Percentiles rank a stretch among this genome's conserved stretches.
Conservation (phyloP, 2,113 vertebrate genomes). For the Hystrix cristata region DNA sequence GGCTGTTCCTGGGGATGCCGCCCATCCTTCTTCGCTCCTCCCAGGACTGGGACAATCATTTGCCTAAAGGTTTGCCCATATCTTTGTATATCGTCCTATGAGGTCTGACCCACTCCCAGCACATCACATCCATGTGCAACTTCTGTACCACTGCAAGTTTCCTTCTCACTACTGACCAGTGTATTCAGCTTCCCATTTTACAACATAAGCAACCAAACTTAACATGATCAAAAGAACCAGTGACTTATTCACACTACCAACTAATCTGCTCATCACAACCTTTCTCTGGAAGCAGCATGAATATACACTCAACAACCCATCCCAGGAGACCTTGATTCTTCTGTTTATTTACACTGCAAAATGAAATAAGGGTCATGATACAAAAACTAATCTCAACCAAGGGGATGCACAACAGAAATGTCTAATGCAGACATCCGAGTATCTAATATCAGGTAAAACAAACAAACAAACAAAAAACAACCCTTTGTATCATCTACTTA, state of each 20-base stretch:
- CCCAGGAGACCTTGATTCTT: not conserved
- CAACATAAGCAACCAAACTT: not conserved
- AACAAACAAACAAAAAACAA: not conserved
- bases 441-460: conserved; percentile 52
- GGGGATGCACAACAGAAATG: conserved; percentile 57
- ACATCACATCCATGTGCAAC: not conserved
- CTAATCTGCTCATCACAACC: not conserved
- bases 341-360: not conserved
- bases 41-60: not conserved
- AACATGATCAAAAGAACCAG: not conserved
- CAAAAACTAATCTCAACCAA: conserved; percentile 7
- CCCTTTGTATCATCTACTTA: not conserved
- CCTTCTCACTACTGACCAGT: not conserved
- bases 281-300: not conserved
- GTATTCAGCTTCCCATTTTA: not conserved
- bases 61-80: too few species aligned
- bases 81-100: not conserved
- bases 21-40: not conserved
- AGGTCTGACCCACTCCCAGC: not conserved
- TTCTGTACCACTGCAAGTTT: not conserved
- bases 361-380: not conserved
- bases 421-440: conserved; percentile 54
- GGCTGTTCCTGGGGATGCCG: fast-evolving
- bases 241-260: not conserved
- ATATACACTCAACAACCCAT: not conserved